A percentile compares a stretch with the other conserved stretches of the same genome.
Evolutionary conservation across 1,140 invertebrate species (phyloP).

Genomic region (Leptinotarsa lineolata): DNA sequence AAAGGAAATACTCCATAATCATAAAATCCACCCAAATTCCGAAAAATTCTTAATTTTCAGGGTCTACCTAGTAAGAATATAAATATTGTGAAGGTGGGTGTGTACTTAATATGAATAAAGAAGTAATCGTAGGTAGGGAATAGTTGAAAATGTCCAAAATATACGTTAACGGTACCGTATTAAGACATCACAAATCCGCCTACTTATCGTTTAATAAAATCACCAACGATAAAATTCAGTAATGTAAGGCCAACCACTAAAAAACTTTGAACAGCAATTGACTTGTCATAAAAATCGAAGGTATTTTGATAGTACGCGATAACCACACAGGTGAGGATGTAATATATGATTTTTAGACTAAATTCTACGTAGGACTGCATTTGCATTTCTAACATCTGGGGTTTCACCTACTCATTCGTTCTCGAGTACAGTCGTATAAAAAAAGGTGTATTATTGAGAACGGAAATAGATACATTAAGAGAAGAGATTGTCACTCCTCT

Average conservation of each 20-base stretch:
- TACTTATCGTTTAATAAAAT: not conserved
- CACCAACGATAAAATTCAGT: not conserved
- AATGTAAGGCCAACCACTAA: not conserved
- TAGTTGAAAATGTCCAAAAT: constrained; percentile 4
- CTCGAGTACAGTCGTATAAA: not conserved
- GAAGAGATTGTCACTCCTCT: too few species aligned
- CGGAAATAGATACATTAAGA: too few species aligned
- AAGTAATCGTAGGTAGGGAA: not conserved
- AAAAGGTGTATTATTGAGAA: too few species aligned
- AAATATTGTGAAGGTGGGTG: too few species aligned
- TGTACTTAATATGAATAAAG: not conserved
- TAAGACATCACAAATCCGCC: not conserved
- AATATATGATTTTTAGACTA: not conserved
- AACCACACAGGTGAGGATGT: not conserved
- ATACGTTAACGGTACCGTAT: not conserved
- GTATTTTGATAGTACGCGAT: not conserved
- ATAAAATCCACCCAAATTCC: too few species aligned
- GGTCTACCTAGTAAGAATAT: too few species aligned
- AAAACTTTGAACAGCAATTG: not conserved
- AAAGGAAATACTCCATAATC: too few species aligned
- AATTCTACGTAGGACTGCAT: not conserved
- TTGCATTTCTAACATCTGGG: constrained; percentile 1
- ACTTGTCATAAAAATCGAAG: not conserved
- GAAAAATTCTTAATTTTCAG: too few species aligned
- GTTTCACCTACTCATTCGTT: not conserved